Conservation (phyloP, 2,113 vertebrate species). For the Dicrurus megarhynchus region DNA sequence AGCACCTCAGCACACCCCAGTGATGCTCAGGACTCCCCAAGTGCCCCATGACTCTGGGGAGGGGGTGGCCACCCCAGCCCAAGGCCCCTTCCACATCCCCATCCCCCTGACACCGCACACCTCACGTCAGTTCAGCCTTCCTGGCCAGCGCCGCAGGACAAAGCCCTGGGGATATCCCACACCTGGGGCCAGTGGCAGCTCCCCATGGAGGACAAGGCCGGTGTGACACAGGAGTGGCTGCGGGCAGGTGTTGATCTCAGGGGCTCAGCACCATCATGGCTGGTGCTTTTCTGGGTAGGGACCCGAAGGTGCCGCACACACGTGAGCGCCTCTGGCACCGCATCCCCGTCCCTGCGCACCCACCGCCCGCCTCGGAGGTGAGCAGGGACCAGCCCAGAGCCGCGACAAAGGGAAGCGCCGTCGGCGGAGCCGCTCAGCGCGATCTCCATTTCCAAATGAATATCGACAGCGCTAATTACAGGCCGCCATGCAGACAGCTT, state of each 20-base stretch:
- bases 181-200: fast-evolving
- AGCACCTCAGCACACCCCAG: neutral
- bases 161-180: neutral
- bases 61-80: neutral
- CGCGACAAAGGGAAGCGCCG: neutral
- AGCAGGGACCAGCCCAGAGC: neutral
- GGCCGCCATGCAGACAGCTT: constrained; percentile 59
- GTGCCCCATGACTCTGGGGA: neutral
- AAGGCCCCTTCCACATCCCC: fast-evolving
- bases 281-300: fast-evolving
- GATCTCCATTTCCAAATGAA: constrained; percentile 45
- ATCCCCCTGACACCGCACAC: fast-evolving
- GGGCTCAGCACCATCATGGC: neutral
- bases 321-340: fast-evolving
- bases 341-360: neutral
- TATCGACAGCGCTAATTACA: constrained; percentile 64
- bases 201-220: fast-evolving
- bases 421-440: neutral
- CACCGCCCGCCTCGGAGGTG: neutral
- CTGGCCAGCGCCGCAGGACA: fast-evolving
- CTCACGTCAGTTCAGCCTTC: neutral
- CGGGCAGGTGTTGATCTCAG: neutral
- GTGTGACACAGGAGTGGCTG: neutral
- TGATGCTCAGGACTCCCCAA: fast-evolving
- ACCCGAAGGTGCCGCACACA: fast-evolving